Conservation (phyloP, 2,888 invertebrate genomes). For the Galerucella nymphaeae region DNA sequence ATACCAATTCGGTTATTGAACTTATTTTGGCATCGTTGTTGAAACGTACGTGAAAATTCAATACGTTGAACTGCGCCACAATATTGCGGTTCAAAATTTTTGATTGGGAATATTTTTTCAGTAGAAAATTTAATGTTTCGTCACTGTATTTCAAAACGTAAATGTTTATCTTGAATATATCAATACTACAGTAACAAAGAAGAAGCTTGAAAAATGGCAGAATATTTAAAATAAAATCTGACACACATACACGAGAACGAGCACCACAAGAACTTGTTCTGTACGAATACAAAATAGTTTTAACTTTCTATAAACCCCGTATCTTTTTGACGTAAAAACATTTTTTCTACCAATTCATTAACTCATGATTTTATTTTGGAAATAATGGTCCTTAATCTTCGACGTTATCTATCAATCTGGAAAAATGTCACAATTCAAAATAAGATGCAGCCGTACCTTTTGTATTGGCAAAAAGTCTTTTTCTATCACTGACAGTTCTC, state of each 20-base stretch:
- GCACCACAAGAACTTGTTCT: neutral
- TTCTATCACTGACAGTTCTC: too few relatives aligned
- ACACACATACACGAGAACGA: neutral
- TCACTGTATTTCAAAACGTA: too few relatives aligned
- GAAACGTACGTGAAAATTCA: neutral
- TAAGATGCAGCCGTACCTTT: too few relatives aligned
- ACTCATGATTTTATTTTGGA: too few relatives aligned
- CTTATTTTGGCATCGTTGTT: neutral
- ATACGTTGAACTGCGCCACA: too few relatives aligned
- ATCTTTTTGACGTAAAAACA: constrained; percentile 3
- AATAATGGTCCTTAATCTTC: too few relatives aligned
- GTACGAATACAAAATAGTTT: neutral
- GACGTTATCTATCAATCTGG: too few relatives aligned
- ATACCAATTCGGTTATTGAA: neutral
- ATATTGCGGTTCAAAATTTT: too few relatives aligned
- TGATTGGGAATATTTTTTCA: too few relatives aligned
- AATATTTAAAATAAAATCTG: neutral
- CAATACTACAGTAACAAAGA: neutral
- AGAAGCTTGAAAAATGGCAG: neutral
- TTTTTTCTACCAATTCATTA: neutral
- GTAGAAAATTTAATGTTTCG: too few relatives aligned
- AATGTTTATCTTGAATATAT: neutral
- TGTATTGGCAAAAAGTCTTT: too few relatives aligned
- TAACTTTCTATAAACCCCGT: constrained; percentile 17
- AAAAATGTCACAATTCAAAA: too few relatives aligned